Evolutionary conservation across 2,113 vertebrate species (phyloP).

Genomic region (Polyodon spathula): DNA sequence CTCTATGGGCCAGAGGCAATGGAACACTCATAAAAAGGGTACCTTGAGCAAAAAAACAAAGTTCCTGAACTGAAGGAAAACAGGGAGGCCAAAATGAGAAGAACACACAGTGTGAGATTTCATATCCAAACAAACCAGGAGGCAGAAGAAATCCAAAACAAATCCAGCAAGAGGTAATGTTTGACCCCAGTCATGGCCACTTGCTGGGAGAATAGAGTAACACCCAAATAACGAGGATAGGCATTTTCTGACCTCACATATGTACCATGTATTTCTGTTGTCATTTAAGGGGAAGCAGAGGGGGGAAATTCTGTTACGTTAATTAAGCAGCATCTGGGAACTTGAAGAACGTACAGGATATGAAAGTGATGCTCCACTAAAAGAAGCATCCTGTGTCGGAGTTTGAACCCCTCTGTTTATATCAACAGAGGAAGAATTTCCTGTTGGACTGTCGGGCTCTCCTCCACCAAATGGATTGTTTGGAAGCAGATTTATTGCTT

Average conservation of each 20-base stretch:
- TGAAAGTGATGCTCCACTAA: too few species aligned
- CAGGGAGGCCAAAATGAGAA: conserved; percentile 4
- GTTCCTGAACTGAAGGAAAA: conserved; percentile 6
- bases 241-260: conserved; percentile 5
- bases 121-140: conserved; percentile 28
- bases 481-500: too few species aligned
- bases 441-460: too few species aligned
- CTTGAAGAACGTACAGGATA: too few species aligned
- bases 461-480: too few species aligned
- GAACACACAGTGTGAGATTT: conserved; percentile 18
- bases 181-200: conserved; percentile 2
- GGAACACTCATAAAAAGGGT: neutral
- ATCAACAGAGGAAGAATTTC: too few species aligned
- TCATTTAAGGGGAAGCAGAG: conserved; percentile 1
- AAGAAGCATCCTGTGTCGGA: too few species aligned
- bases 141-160: conserved; percentile 19
- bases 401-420: too few species aligned
- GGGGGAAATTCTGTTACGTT: neutral
- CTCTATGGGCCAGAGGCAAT: neutral
- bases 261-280: neutral
- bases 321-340: too few species aligned
- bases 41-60: conserved; percentile 9
- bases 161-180: conserved; percentile 13
- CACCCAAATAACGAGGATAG: neutral
- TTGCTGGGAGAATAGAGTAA: neutral